Evolutionary conservation across 1,140 invertebrate species (phyloP).

Genomic region (Scaptodrosophila lebanonensis): DNA sequence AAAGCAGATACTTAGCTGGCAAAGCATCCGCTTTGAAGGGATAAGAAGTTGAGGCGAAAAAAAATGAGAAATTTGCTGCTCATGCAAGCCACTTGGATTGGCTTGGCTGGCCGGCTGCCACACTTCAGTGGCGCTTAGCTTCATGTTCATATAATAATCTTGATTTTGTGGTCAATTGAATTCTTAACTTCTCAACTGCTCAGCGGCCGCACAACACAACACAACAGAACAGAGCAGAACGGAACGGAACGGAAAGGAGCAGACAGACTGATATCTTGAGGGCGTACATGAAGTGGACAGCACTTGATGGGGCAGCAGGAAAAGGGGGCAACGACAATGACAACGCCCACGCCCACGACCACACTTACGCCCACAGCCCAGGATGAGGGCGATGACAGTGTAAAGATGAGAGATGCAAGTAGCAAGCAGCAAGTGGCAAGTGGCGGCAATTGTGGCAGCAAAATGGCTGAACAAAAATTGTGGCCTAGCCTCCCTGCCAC

Average conservation of each 20-base stretch:
- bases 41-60: too few species aligned
- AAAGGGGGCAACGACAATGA: too few species aligned
- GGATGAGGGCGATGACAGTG: constrained; percentile 47
- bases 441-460: constrained; percentile 46
- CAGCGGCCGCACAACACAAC: constrained; percentile 46
- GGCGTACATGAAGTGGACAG: constrained; percentile 33
- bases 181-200: constrained; percentile 72
- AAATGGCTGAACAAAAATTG: constrained; percentile 63
- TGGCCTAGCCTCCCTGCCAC: too few species aligned
- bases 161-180: constrained; percentile 76
- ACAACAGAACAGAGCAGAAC: constrained; percentile 15
- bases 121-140: constrained; percentile 5
- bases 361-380: too few species aligned
- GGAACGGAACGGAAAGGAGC: constrained; percentile 27
- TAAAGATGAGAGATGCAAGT: constrained; percentile 19
- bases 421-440: constrained; percentile 1
- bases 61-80: too few species aligned
- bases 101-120: constrained; percentile 25
- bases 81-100: too few species aligned
- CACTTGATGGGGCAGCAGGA: too few species aligned
- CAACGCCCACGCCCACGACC: too few species aligned
- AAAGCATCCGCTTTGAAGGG: too few species aligned
- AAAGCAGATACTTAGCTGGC: too few species aligned
- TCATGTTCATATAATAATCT: constrained; percentile 65
- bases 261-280: constrained; percentile 48